phyloP scores from a whole-genome alignment of 30 jellyfish, hydroid and myxozoan genomes.

The Aurelia aurita region DNA sequence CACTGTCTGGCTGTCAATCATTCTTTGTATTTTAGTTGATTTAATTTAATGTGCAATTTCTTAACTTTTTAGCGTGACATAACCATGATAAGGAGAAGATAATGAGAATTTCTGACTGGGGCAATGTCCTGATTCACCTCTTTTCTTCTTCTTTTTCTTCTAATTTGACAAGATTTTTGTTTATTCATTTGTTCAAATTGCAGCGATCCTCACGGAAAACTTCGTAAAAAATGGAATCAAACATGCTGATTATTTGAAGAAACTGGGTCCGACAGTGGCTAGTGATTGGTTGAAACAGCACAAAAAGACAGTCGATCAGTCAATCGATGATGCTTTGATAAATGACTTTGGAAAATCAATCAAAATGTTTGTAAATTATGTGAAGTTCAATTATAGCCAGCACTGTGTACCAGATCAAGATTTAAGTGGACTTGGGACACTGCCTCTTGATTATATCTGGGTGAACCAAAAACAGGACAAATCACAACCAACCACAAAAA shows the following conservation, averaged over 20 bases:
- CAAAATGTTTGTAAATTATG: conserved; percentile 51
- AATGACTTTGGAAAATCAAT: conserved; percentile 77
- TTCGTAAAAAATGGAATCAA: conserved; percentile 47
- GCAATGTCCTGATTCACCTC: no score
- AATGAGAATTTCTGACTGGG: no score
- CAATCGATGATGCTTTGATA: conserved; percentile 59
- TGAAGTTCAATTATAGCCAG: conserved; percentile 68
- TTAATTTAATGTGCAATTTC: no score
- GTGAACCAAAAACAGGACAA: conserved; percentile 70
- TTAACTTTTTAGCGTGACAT: no score
- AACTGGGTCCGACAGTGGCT: conserved; percentile 26
- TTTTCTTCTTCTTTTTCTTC: no score
- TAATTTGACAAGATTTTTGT: no score
- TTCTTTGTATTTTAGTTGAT: no score
- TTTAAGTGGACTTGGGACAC: conserved; percentile 79
- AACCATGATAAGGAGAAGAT: no score
- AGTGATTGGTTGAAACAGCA: conserved; percentile 50
- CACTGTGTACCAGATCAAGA: conserved; percentile 82
- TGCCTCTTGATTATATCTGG: conserved; percentile 88
- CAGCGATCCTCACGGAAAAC: conserved; percentile 75
- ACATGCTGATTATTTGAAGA: conserved; percentile 49
- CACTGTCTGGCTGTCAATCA: no score
- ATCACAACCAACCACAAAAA: conserved; percentile 72
- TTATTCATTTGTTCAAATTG: not conserved
- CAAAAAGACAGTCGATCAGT: conserved; percentile 38